Evolutionary conservation across 2,113 vertebrate species (phyloP), one percentile per base, ranked within the genome.

Genomic region (Heterotilapia buettikoferi): DNA sequence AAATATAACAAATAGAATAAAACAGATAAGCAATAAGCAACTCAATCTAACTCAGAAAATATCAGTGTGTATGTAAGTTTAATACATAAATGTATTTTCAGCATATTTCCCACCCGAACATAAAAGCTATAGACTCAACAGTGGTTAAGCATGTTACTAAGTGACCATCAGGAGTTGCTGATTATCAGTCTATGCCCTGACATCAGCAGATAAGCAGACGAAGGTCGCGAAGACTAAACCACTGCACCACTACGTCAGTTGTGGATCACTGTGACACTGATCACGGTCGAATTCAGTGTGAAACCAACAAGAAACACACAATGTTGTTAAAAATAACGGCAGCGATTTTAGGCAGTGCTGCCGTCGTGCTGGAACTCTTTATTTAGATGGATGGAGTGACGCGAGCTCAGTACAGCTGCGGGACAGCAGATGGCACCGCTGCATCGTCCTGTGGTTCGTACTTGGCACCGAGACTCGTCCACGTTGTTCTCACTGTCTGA

Each of bases 341-440:
- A 52, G 18, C 3, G 45, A 1, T 13, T 78, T 78, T 78, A 78
- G 10, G 45, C 45, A 78, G 16, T n/a, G 80, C 7, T 14, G 59
- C 80, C 36, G 9, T 78, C 80, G 4, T n/a, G 76, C 31, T 52
- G 14, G 7, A 61, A 38, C 26, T 18, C 31, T 36, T 53, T 4
- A 16, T 18, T 36, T 26, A 24, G 61, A 16, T 18, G 43, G 13
- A 18, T 18, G 50, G 21, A 57, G 82, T 14, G 13, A 33, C 2
- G 2, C 5, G 14, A 54, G 19, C 9, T 71, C 3, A 29, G 71
- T 33, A 82, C 88, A 66, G 82, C 59, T 87, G 29, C 54, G 19
- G 45, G 73, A 54, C 90, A 76, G 84, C 94, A 97, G 97, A 92
- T 96, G 97, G 97, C 97, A 94, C 89, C 97, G 94, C 92, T 82